Base-by-base conservation (phyloP, 2,113 vertebrate genomes). In the Panurus biarmicus region DNA sequence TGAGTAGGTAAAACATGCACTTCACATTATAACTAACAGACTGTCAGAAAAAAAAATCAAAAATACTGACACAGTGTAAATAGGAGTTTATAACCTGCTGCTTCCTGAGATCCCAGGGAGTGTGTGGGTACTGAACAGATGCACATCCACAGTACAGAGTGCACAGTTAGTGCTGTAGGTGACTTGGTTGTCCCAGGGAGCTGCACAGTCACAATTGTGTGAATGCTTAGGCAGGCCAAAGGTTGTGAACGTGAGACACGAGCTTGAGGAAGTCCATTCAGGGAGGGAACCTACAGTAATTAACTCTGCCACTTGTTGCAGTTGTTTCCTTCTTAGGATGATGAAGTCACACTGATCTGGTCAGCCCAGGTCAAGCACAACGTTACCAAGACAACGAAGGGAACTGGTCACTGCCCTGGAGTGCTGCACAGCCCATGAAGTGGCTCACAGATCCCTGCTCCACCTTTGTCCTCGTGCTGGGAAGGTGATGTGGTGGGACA, bases 281-380 rank as follows among this genome's bases (percentile, higher is more conserved):
- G 62, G 45, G 62, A 79, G 57, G 82, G 38, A 90, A 70, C 45
- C n/a, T 51, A 17, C 57, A 5, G 40, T 69, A 87, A 87, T 88
- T 70, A 92, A 11, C 60, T 90, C 56, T 9, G 8, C 67, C 51
- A 48, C 65, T 93, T 80, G 65, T 80, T 94, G 85, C 83, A 74
- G 12, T 85, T 83, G 51, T 94, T 93, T 96, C 73, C 94, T 89
- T 90, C 90, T 91, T 75, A 31, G 57, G 65, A 36, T 62, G 72
- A 62, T 90, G 58, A 60, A 88, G 79, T 92, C 85, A 79, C 58
- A 12, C 56, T 70, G 83, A 60, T 84, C 82, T 73, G 83, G 67
- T 84, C 73, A 82, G 5, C 36, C 48, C 6, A 6, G 74, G 78
- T 70, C 88, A 86, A 31, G 69, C 65, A 38, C 84, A 44, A 5